Percentiles rank a stretch among this genome's conserved stretches.
These are phyloP conservation scores for Ophion ventricosus DNA, from an alignment of 2,888 invertebrate species.

Conservation along the genomic window DNA sequence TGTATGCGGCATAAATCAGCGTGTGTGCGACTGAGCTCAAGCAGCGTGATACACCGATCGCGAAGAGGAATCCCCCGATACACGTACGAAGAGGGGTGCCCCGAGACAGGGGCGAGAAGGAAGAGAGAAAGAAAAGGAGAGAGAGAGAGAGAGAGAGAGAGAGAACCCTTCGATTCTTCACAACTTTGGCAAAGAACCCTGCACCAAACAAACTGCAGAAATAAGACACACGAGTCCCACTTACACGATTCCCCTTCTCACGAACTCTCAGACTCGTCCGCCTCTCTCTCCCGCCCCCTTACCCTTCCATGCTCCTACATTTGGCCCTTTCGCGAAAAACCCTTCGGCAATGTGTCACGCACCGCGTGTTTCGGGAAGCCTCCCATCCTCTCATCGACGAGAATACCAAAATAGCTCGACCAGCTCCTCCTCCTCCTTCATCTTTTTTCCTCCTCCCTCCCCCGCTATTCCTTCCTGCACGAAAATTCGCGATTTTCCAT, in stretches of 20 bases:
- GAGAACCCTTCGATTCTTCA: slow-evolving; percentile 79
- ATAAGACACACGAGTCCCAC: slow-evolving; percentile 78
- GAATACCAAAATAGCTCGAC: slow-evolving; percentile 27
- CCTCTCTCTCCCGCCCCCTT: slow-evolving; percentile 9
- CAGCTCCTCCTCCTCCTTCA: neutral
- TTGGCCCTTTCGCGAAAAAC: slow-evolving; percentile 63
- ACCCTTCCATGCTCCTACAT: neutral
- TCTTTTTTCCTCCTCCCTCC: neutral
- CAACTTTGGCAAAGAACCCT: slow-evolving; percentile 43
- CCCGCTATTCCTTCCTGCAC: no score
- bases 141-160: slow-evolving; percentile 25
- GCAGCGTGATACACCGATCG: slow-evolving; percentile 79
- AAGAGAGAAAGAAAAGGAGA: slow-evolving; percentile 63
- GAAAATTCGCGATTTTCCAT: no score
- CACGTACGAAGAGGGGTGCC: slow-evolving; percentile 63
- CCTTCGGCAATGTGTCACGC: slow-evolving; percentile 74
- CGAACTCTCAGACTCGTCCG: slow-evolving; percentile 65
- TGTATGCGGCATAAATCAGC: slow-evolving; percentile 81
- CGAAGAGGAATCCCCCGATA: slow-evolving; percentile 75
- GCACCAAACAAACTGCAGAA: slow-evolving; percentile 65
- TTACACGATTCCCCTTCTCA: slow-evolving; percentile 70
- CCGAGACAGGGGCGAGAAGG: slow-evolving; percentile 41
- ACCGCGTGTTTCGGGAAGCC: slow-evolving; percentile 49
- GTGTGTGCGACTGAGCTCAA: slow-evolving; percentile 77
- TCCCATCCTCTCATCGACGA: slow-evolving; percentile 20